These are phyloP conservation scores for Tachysurus fulvidraco DNA, from an alignment of 2,113 vertebrate genomes.

Conservation along the genomic window DNA sequence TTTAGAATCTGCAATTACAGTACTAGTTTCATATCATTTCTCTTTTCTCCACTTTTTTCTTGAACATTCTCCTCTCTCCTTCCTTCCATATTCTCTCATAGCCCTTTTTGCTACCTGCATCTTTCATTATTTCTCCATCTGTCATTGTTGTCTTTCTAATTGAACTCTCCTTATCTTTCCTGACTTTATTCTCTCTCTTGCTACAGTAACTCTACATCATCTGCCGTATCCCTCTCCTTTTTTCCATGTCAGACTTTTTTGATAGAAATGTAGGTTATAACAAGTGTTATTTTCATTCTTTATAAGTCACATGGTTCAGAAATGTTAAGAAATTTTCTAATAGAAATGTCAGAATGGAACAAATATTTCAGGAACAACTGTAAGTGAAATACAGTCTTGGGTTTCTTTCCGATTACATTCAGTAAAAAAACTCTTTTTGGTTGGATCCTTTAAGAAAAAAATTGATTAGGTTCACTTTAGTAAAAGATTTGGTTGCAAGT, in stretches of 20 bases:
- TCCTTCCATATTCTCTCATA: background rate
- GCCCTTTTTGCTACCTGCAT: background rate
- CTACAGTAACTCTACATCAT: background rate
- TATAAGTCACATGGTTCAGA: background rate
- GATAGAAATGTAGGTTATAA: background rate
- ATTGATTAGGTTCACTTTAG: background rate
- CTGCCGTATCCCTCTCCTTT: background rate
- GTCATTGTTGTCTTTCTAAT: slow-evolving; percentile 4
- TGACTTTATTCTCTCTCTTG: background rate
- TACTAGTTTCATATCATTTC: background rate
- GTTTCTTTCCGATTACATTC: background rate
- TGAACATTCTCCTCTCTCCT: background rate
- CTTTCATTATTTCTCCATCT: slow-evolving; percentile 15
- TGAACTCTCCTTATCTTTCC: background rate
- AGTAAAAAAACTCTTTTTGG: too few species aligned
- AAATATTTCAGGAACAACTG: background rate
- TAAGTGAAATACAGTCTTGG: background rate
- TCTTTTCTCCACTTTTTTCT: background rate
- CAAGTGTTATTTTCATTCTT: background rate
- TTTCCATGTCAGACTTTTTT: background rate
- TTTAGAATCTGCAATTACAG: background rate
- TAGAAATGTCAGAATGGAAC: background rate
- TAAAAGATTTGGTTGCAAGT: background rate
- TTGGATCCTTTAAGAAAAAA: background rate
- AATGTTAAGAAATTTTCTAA: background rate